Percentiles rank a stretch among this genome's conserved stretches.
phyloP scores from a whole-genome alignment of 2,113 vertebrate genomes.

The Nettapus auritus region DNA sequence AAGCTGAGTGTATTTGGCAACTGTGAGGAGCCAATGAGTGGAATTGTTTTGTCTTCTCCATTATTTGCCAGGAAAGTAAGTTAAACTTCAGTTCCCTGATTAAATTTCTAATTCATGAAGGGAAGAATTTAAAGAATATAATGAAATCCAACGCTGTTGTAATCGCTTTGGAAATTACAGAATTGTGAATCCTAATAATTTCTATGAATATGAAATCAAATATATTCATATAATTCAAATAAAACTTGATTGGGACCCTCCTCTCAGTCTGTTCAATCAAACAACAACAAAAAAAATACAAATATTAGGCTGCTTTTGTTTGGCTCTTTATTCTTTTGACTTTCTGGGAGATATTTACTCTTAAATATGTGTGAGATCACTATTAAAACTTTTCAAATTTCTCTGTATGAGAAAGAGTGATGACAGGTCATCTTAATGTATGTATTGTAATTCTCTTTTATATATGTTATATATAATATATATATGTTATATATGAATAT shows the following conservation, averaged over 20 bases:
- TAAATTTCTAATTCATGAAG: background rate
- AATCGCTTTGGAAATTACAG: slow-evolving; percentile 26
- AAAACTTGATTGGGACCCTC: background rate
- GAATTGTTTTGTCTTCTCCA: background rate
- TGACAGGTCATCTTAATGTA: background rate
- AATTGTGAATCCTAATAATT: background rate
- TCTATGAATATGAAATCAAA: no score
- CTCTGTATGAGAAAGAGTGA: background rate
- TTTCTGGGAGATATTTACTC: background rate
- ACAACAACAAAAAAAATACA: background rate
- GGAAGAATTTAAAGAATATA: slow-evolving; percentile 6
- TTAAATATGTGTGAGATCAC: background rate
- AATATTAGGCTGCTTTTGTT: background rate
- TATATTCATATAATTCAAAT: no score
- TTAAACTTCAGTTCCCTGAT: slow-evolving; percentile 3
- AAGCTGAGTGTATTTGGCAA: background rate
- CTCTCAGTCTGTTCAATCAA: background rate
- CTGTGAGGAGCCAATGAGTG: background rate
- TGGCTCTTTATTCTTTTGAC: background rate
- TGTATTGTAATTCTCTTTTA: background rate
- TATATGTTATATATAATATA: no score
- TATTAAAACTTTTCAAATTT: background rate
- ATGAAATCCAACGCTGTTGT: background rate
- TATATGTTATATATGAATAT: no score
- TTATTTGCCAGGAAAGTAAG: slow-evolving; percentile 28